Evolutionary conservation across 2,888 invertebrate genomes (phyloP).

Genomic region (Thereva unica): DNA sequence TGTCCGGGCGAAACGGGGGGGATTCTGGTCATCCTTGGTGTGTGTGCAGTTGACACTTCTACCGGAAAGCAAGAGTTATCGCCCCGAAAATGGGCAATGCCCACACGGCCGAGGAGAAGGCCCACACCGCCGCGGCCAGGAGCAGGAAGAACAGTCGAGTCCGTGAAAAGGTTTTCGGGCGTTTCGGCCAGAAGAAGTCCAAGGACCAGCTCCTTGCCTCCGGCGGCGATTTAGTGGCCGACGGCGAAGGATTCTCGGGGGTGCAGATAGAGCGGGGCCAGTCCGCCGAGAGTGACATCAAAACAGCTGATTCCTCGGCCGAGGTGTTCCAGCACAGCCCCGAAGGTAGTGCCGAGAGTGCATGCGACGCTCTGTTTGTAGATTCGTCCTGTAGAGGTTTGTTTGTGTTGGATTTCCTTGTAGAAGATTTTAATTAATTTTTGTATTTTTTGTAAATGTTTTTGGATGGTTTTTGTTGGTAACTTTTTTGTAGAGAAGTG

Average conservation of each 20-base stretch:
- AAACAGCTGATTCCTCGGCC: conserved; percentile 15
- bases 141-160: conserved; percentile 50
- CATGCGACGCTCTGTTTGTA: conserved; percentile 29
- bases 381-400: conserved; percentile 12
- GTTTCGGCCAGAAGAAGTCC: conserved; percentile 52
- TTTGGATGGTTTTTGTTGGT: too few relatives aligned
- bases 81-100: conserved; percentile 15
- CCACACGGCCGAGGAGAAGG: conserved; percentile 5
- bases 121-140: conserved; percentile 34
- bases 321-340: neutral
- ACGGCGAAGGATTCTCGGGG: neutral
- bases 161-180: conserved; percentile 49
- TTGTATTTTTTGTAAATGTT: too few relatives aligned
- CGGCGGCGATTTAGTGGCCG: too few relatives aligned
- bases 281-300: conserved; percentile 1
- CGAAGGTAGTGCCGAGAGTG: conserved; percentile 31
- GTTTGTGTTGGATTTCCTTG: neutral
- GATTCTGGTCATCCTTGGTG: neutral
- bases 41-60: conserved; percentile 25
- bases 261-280: conserved; percentile 10
- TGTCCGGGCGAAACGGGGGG: neutral
- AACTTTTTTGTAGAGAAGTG: too few relatives aligned
- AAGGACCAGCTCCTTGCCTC: conserved; percentile 44
- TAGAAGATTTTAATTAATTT: too few relatives aligned
- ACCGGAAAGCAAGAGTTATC: neutral